A percentile compares a stretch with the other conserved stretches of the same genome.
These are phyloP conservation scores for Penaeus monodon DNA, from an alignment of 2,888 invertebrate species.

Conservation along the genomic window DNA sequence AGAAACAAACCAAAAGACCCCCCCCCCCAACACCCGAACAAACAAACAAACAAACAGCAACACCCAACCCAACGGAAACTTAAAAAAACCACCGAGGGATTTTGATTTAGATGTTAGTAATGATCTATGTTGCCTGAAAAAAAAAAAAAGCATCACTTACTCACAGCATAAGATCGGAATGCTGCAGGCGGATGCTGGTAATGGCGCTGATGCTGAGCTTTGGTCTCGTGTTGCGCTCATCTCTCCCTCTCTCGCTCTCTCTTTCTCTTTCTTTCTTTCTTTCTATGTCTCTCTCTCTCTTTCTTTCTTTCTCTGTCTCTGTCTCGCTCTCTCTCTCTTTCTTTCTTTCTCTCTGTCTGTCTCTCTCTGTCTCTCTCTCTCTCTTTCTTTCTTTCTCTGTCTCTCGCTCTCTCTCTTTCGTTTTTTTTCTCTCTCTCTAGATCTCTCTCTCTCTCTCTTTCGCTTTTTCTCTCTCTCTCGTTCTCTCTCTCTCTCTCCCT, in stretches of 20 bases:
- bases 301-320: too few relatives aligned
- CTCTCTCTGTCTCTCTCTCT: background rate
- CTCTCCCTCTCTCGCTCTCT: background rate
- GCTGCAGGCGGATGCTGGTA: background rate
- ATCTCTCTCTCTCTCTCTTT: background rate
- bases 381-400: background rate
- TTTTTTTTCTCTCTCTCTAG: background rate
- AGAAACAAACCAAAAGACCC: too few relatives aligned
- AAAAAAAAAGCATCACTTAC: too few relatives aligned
- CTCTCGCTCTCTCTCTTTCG: background rate
- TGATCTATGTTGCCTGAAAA: too few relatives aligned
- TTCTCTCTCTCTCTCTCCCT: too few relatives aligned
- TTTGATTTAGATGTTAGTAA: too few relatives aligned
- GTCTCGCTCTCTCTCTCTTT: background rate
- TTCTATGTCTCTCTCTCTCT: too few relatives aligned
- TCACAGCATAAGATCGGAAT: too few relatives aligned
- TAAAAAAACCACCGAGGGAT: too few relatives aligned
- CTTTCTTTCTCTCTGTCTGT: background rate
- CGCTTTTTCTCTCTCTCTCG: constrained; percentile 2
- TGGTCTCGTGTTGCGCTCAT: background rate
- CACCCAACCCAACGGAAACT: too few relatives aligned
- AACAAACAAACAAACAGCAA: too few relatives aligned
- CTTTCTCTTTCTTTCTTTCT: background rate
- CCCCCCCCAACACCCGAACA: too few relatives aligned
- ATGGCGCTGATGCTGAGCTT: background rate